Conservation (phyloP, 2,888 invertebrate genomes). For the Leptinotarsa haldemani region DNA sequence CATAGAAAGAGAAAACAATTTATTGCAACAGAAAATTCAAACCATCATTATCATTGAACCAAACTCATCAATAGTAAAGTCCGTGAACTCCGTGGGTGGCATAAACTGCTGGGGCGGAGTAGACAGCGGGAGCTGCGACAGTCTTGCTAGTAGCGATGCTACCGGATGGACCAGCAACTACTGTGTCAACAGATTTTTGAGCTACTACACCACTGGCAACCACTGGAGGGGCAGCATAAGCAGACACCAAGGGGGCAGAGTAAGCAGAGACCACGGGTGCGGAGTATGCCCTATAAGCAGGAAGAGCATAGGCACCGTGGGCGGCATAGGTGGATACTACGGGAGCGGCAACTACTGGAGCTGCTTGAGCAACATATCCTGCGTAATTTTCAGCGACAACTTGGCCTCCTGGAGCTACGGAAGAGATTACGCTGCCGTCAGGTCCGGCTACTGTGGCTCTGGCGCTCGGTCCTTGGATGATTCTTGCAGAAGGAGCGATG, state of each 20-base stretch:
- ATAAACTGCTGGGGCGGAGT: constrained; percentile 42
- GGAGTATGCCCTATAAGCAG: constrained; percentile 30
- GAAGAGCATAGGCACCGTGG: constrained; percentile 41
- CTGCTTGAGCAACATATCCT: constrained; percentile 43
- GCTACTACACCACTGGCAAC: constrained; percentile 37
- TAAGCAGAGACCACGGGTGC: constrained; percentile 40
- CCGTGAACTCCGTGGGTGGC: constrained; percentile 37
- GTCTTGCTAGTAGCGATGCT: constrained; percentile 50
- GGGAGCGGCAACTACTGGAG: constrained; percentile 43
- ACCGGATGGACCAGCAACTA: constrained; percentile 55
- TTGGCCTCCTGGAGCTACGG: constrained; percentile 54
- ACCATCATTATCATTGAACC: neutral
- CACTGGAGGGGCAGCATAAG: constrained; percentile 41
- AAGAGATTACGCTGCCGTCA: constrained; percentile 55
- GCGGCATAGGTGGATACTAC: constrained; percentile 35
- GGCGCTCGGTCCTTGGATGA: constrained; percentile 57
- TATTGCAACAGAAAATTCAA: no score
- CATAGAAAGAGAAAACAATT: no score
- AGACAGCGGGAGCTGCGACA: constrained; percentile 42
- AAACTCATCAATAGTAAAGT: constrained; percentile 23
- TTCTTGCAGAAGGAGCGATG: constrained; percentile 44
- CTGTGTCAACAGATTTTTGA: constrained; percentile 34
- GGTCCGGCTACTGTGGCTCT: constrained; percentile 54
- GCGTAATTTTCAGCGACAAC: constrained; percentile 51
- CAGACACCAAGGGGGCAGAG: constrained; percentile 35